phyloP scores from a whole-genome alignment of 2,797 vertebrate species.

The Arrhamphus sclerolepis region DNA sequence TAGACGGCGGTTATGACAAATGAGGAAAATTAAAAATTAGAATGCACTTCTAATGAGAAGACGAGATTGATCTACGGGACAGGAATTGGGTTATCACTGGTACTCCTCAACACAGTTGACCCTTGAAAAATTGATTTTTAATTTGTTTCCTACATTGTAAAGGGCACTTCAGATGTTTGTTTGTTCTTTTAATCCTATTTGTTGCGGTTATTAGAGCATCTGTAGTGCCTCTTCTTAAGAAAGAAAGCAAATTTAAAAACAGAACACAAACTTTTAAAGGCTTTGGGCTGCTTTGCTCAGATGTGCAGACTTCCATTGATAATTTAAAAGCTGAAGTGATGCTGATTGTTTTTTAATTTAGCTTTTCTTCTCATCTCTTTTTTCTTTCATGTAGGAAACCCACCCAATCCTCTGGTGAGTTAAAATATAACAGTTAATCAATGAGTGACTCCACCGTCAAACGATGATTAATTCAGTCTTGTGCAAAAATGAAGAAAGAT shows the following conservation, averaged over 20 bases:
- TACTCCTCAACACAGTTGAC: constrained; percentile 42
- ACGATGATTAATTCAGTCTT: not conserved
- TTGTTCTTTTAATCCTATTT: constrained; percentile 28
- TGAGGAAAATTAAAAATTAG: constrained; percentile 32
- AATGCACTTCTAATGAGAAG: constrained; percentile 41
- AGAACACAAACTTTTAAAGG: not conserved
- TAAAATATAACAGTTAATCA: constrained; percentile 7
- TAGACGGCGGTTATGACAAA: constrained; percentile 27
- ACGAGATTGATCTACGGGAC: constrained; percentile 52
- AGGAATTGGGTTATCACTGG: constrained; percentile 15
- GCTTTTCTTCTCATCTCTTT: not conserved
- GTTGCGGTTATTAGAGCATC: constrained; percentile 24
- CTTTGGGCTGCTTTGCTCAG: constrained; percentile 7
- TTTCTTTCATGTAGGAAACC: constrained; percentile 1
- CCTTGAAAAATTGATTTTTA: constrained; percentile 57
- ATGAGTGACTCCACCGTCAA: not conserved
- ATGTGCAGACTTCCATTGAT: constrained; percentile 12
- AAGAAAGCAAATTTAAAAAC: not conserved
- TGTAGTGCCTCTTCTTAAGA: constrained; percentile 13
- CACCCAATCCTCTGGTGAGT: constrained; percentile 1
- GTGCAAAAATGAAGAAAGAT: not conserved
- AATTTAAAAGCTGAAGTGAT: not conserved
- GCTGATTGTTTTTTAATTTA: not conserved
- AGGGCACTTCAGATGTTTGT: constrained; percentile 32
- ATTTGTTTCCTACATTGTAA: constrained; percentile 46